Conservation (phyloP, 2,113 vertebrate species). For the Lagopus muta region DNA sequence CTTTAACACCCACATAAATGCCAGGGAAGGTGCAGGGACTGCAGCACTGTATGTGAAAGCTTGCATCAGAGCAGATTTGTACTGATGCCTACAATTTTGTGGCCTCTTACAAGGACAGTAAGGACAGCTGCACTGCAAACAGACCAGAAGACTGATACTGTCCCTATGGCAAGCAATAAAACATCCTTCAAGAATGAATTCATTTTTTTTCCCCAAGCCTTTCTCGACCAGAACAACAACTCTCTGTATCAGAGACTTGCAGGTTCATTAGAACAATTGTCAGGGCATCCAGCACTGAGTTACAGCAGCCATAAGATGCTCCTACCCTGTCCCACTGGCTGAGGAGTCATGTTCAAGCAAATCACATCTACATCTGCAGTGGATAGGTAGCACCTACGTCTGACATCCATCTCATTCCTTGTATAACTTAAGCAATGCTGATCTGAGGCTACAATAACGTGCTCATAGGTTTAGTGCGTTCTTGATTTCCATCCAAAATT, state of each 20-base stretch:
- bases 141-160: background rate
- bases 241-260: rapidly evolving
- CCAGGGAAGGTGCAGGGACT: background rate
- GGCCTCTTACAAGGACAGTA: background rate
- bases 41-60: background rate
- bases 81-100: background rate
- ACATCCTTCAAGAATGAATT: background rate
- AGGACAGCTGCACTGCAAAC: rapidly evolving
- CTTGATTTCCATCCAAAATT: slow-evolving; percentile 23
- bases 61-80: background rate
- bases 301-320: background rate
- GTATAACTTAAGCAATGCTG: slow-evolving; percentile 36
- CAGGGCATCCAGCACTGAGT: background rate
- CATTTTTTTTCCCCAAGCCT: background rate
- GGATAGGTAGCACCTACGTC: background rate
- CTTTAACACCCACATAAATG: background rate
- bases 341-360: background rate
- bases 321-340: background rate
- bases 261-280: background rate
- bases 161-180: background rate
- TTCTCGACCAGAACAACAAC: background rate
- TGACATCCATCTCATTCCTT: background rate
- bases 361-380: background rate
- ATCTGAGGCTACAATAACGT: slow-evolving; percentile 35
- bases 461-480: slow-evolving; percentile 19